Base-by-base conservation (phyloP, 2,888 invertebrate species). In the Onchidella celtica region DNA sequence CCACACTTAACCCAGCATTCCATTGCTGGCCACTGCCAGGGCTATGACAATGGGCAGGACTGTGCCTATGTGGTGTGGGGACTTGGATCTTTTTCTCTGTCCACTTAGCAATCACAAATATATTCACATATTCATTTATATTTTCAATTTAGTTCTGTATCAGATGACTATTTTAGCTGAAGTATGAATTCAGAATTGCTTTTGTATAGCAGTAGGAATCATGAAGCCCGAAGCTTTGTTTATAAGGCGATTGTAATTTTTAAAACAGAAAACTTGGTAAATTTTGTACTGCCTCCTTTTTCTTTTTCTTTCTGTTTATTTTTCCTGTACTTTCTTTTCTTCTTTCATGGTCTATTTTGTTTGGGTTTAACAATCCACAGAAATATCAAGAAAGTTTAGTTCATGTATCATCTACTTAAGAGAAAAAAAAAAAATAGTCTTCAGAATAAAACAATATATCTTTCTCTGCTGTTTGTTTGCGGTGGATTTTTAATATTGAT, bases 391-490 rank as follows among this genome's bases (percentile, higher is more conserved):
- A 73, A 66, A 72, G 74, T 73, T 72, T 36, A 24, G 47, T 65
- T 57, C 21, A 57, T 74, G 57, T 74, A 47, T 80, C 74, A 74
- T 80, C 73, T 80, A 80, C 73, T 80, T 73, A 80, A 70, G 61
- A n/a, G n/a, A n/a, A 47, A 2, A 40, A 38, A 75, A 65, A 17
- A 63, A 72, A 79, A 47, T 73, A 74, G 79, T 66, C 73, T 80
- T 73, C 36, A 73, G 74, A 80, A 74, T 74, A 80, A 80, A 36
- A 47, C 65, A 57, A 66, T 66, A 32, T 72, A 55, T 21, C 24
- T 63, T 36, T 36, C 32, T 27, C 38, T 17, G 24, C 3, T 29
- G 24, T 61, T 3, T 68, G 17, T 27, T 69, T 61, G 3, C 0
- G 57, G 55, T 66, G 32, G 6, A 6, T 66, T 11, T 3, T 21